phyloP scores from a whole-genome alignment of 1,140 invertebrate genomes.

The Drosophila willistoni region DNA sequence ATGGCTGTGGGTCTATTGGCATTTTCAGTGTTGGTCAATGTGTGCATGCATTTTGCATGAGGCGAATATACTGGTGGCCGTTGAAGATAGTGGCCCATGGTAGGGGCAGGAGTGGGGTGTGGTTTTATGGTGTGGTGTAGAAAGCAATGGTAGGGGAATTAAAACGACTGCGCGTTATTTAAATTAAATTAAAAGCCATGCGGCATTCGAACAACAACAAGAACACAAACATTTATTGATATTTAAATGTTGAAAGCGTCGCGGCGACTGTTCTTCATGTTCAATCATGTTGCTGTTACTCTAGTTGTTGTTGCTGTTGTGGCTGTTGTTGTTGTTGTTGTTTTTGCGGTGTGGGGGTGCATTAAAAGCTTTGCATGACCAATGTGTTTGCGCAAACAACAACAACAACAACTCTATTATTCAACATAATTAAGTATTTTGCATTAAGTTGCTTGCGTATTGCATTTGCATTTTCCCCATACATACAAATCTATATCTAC shows the following conservation, averaged over 20 bases:
- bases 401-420: conserved; percentile 78
- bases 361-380: conserved; percentile 78
- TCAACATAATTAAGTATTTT: conserved; percentile 81
- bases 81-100: background rate
- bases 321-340: conserved; percentile 22
- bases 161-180: conserved; percentile 58
- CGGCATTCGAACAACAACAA: conserved; percentile 63
- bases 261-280: conserved; percentile 23
- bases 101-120: background rate
- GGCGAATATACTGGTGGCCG: background rate
- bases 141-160: background rate
- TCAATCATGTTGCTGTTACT: conserved; percentile 15
- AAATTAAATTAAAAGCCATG: conserved; percentile 78
- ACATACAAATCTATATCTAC: background rate
- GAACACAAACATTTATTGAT: conserved; percentile 74
- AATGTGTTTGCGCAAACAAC: conserved; percentile 75
- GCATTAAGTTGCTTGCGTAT: conserved; percentile 70
- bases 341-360: conserved; percentile 62
- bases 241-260: conserved; percentile 66
- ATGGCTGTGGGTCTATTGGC: conserved; percentile 26
- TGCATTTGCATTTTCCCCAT: conserved; percentile 40
- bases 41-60: conserved; percentile 59
- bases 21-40: conserved; percentile 53
- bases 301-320: conserved; percentile 21
- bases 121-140: no score